Evolutionary conservation across 2,888 invertebrate species (phyloP).

Genomic region (Xylota segnis): DNA sequence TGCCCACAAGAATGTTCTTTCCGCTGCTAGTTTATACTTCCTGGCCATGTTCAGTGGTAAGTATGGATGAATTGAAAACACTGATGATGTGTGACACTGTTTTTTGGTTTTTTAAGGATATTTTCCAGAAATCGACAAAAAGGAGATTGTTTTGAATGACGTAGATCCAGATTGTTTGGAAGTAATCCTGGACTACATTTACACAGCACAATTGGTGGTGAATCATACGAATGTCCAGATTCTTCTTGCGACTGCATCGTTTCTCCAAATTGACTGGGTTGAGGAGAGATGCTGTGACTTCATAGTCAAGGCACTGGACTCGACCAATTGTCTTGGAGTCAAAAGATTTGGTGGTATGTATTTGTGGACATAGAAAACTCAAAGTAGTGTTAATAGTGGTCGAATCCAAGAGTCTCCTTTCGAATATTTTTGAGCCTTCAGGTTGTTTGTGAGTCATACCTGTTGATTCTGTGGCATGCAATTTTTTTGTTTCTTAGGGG

Average conservation of each 20-base stretch:
- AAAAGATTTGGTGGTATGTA: conserved; percentile 78
- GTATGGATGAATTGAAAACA: not conserved
- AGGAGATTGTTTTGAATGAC: conserved; percentile 78
- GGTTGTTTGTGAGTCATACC: not conserved
- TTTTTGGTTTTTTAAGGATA: conserved; percentile 69
- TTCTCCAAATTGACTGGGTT: conserved; percentile 79
- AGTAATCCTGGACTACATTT: conserved; percentile 79
- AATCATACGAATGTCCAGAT: conserved; percentile 78
- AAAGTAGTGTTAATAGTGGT: not conserved
- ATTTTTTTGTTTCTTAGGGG: not conserved
- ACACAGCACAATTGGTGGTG: conserved; percentile 78
- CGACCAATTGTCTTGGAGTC: conserved; percentile 79
- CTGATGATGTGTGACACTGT: not conserved
- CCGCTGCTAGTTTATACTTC: conserved; percentile 80
- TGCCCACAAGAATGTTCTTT: conserved; percentile 79
- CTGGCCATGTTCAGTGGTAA: conserved; percentile 80
- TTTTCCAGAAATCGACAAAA: conserved; percentile 79
- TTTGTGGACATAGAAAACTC: not conserved
- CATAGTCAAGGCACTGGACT: conserved; percentile 78
- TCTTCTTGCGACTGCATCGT: conserved; percentile 78
- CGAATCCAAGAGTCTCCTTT: too few relatives aligned
- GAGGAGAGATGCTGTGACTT: conserved; percentile 79
- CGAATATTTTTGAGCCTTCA: not conserved
- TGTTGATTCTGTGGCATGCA: not conserved
- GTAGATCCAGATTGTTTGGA: conserved; percentile 78